A percentile compares a stretch with the other conserved stretches of the same genome.
phyloP scores from a whole-genome alignment of 2,888 invertebrate species.

The Branchipolynoe longqiensis region DNA sequence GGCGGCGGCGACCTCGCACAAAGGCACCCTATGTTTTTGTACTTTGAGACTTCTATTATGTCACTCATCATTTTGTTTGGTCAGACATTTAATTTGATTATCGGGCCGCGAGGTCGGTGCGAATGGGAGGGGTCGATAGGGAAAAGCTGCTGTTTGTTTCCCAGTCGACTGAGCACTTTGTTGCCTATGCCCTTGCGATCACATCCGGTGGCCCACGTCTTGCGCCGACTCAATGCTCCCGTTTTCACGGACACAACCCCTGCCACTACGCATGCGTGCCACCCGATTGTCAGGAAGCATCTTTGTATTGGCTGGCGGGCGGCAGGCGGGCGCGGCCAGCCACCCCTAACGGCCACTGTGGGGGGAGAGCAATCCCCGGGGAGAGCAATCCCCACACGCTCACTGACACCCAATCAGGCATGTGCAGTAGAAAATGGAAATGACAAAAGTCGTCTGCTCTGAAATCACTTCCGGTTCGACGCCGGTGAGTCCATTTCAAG shows the following conservation, averaged over 20 bases:
- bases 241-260: slow-evolving; percentile 44
- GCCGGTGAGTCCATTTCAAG: slow-evolving; percentile 44
- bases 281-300: slow-evolving; percentile 47
- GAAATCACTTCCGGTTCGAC: slow-evolving; percentile 54
- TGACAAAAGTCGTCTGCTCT: slow-evolving; percentile 56
- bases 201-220: slow-evolving; percentile 48
- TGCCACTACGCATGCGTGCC: slow-evolving; percentile 42
- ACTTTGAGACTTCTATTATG: slow-evolving; percentile 56
- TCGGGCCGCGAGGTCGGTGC: slow-evolving; percentile 42
- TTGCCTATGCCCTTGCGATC: slow-evolving; percentile 33
- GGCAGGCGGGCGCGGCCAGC: slow-evolving; percentile 14
- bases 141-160: slow-evolving; percentile 47
- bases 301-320: slow-evolving; percentile 52
- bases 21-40: slow-evolving; percentile 56
- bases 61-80: slow-evolving; percentile 57
- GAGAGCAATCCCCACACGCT: slow-evolving; percentile 54
- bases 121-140: slow-evolving; percentile 55
- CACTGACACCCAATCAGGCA: slow-evolving; percentile 56
- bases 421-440: slow-evolving; percentile 55
- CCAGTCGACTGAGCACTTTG: slow-evolving; percentile 51
- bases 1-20: slow-evolving; percentile 17
- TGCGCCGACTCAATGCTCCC: slow-evolving; percentile 50
- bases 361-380: slow-evolving; percentile 11
- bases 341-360: slow-evolving; percentile 28
- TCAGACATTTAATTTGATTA: slow-evolving; percentile 55